phyloP scores from a whole-genome alignment of 2,797 vertebrate genomes.

The Enteromius thamalakanensis region DNA sequence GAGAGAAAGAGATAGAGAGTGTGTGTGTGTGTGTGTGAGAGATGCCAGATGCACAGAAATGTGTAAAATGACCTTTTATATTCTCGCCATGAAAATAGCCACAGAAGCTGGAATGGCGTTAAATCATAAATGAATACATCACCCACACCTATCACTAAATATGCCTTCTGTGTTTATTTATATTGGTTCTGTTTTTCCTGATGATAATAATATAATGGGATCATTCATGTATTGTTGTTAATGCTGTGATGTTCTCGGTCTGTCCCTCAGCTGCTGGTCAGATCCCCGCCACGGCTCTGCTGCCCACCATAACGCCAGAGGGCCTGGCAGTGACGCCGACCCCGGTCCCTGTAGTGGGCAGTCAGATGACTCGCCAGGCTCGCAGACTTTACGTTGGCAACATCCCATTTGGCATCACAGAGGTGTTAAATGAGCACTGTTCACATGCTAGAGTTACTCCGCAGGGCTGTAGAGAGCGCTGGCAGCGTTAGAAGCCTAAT shows the following conservation, averaged over 20 bases:
- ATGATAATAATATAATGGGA: background rate
- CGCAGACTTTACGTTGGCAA: slow-evolving; percentile 93
- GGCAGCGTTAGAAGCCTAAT: background rate
- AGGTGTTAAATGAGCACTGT: slow-evolving; percentile 73
- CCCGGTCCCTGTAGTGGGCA: slow-evolving; percentile 92
- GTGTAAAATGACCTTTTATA: background rate
- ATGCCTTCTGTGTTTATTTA: background rate
- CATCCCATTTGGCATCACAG: slow-evolving; percentile 95
- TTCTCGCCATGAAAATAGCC: no score
- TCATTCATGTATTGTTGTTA: background rate
- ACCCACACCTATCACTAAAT: background rate
- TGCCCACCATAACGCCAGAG: slow-evolving; percentile 94
- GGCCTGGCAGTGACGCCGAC: slow-evolving; percentile 92
- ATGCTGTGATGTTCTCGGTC: slow-evolving; percentile 31
- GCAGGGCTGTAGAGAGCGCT: background rate
- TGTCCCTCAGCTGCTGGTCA: slow-evolving; percentile 86
- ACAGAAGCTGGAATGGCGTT: no score
- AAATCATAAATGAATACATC: no score
- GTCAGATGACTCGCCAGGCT: slow-evolving; percentile 95
- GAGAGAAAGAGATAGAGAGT: no score
- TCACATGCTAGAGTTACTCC: slow-evolving; percentile 16
- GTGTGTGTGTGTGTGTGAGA: no score
- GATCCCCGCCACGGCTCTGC: slow-evolving; percentile 93
- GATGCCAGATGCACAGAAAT: background rate
- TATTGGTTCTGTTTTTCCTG: background rate